These are phyloP conservation scores for Meliscaeva auricollis DNA, from an alignment of 2,888 invertebrate species.

Conservation along the genomic window DNA sequence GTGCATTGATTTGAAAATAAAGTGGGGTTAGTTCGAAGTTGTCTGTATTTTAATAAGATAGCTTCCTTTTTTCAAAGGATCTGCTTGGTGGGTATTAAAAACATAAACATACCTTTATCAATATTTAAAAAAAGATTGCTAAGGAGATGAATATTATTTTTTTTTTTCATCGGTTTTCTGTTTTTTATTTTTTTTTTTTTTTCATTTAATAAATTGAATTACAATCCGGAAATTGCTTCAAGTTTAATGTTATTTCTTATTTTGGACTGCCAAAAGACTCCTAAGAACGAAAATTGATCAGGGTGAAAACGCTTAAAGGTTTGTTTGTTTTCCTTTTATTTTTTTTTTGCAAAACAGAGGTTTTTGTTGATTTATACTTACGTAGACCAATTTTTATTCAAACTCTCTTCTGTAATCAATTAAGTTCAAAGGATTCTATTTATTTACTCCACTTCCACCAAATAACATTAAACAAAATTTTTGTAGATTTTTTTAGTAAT, in stretches of 20 bases:
- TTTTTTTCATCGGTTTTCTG: too few species aligned
- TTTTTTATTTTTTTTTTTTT: background rate
- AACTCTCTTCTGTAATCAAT: background rate
- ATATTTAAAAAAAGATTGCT: conserved; percentile 9
- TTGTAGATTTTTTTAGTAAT: too few species aligned
- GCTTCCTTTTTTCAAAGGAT: conserved; percentile 17
- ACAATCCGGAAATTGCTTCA: conserved; percentile 52
- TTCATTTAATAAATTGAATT: conserved; percentile 54
- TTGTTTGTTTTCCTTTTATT: background rate
- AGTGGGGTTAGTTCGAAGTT: conserved; percentile 4
- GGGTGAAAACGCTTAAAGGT: background rate
- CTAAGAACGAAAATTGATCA: background rate
- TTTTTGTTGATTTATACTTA: too few species aligned
- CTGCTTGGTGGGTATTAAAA: background rate
- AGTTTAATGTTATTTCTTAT: conserved; percentile 40
- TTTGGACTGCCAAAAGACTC: background rate
- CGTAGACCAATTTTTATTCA: background rate
- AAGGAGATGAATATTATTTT: conserved; percentile 1
- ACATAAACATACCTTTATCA: conserved; percentile 5
- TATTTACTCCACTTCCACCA: too few species aligned
- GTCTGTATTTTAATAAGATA: conserved; percentile 4
- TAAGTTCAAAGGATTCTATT: too few species aligned
- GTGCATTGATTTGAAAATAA: conserved; percentile 36
- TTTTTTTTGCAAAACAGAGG: background rate
- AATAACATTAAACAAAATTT: too few species aligned